Base-by-base conservation (phyloP, 2,888 invertebrate species). In the Anaspis maculata region DNA sequence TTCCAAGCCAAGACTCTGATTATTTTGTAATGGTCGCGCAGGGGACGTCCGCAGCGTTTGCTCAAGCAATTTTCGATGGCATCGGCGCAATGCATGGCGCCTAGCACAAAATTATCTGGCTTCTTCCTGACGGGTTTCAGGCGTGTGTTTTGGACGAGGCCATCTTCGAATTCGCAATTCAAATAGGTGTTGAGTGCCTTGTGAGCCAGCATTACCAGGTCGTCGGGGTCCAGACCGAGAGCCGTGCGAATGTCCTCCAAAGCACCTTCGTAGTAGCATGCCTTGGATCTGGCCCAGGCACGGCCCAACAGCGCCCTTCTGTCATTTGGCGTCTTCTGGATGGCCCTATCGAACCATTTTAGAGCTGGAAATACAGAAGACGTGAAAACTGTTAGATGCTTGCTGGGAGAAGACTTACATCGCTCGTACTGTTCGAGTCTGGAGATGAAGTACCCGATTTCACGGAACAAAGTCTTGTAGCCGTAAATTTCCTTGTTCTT, bases 291-390 rank as follows among this genome's bases (percentile, higher is more conserved):
- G 3, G 72, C 70, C 45, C 66, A 56, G 41, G 74, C 70, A 26
- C 75, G 62, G 0, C 74, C 75, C 16, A 74, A 61, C 13, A 76
- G 55, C 0, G 74, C 69, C 30, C 67, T 63, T 10, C 71, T 68
- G 47, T 76, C 74, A 16, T 65, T 42, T 3, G 64, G 63, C 2
- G 54, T 55, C 32, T 54, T 53, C 19, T 42, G 42, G 6, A 62
- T 36, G 1, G 64, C 61, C 35, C 52, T 45, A 40, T 62, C 56
- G 37, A 57, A 64, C 27, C 47, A 60, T 26, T 45, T 49, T 15
- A 62, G 41, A 9, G 63, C 60, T 57, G 38, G 13, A 44, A 44
- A 28, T 6, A n/a, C 5, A 19, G 13, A 7, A 11, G 9, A 6
- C 19, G 9, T 19, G 9, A 19, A 6, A 9, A 9, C 19, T 19